phyloP scores from a whole-genome alignment of 2,888 invertebrate genomes.

The Mesoligia furuncula region DNA sequence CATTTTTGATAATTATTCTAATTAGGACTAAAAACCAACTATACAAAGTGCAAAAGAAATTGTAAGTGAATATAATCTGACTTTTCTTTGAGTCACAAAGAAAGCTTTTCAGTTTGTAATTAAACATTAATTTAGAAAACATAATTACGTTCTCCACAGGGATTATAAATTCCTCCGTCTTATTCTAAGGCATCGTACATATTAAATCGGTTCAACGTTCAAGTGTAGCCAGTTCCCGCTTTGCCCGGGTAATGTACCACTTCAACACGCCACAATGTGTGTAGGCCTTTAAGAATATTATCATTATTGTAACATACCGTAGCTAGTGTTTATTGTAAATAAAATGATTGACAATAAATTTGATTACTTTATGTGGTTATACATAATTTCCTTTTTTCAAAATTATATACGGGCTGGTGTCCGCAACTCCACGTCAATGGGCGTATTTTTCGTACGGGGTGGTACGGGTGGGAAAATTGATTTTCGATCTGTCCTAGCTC shows the following conservation, averaged over 20 bases:
- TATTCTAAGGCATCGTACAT: constrained; percentile 5
- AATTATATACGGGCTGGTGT: background rate
- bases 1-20: background rate
- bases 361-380: constrained; percentile 80
- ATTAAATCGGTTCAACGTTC: background rate
- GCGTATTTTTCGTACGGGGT: background rate
- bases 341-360: constrained; percentile 89
- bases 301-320: constrained; percentile 78
- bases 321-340: constrained; percentile 87
- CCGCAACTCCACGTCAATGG: too few species aligned
- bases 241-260: constrained; percentile 45
- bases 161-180: background rate
- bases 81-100: constrained; percentile 36
- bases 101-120: constrained; percentile 28
- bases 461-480: background rate
- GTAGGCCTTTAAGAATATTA: constrained; percentile 67
- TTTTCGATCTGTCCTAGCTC: too few species aligned
- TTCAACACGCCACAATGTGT: constrained; percentile 35
- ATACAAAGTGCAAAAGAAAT: background rate
- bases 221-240: background rate
- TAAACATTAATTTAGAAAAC: constrained; percentile 19
- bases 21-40: background rate
- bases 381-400: constrained; percentile 64
- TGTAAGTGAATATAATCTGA: constrained; percentile 3
- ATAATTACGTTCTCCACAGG: constrained; percentile 18